These are phyloP conservation scores for Anthrax anthrax DNA, from an alignment of 2,888 invertebrate species.

Conservation along the genomic window DNA sequence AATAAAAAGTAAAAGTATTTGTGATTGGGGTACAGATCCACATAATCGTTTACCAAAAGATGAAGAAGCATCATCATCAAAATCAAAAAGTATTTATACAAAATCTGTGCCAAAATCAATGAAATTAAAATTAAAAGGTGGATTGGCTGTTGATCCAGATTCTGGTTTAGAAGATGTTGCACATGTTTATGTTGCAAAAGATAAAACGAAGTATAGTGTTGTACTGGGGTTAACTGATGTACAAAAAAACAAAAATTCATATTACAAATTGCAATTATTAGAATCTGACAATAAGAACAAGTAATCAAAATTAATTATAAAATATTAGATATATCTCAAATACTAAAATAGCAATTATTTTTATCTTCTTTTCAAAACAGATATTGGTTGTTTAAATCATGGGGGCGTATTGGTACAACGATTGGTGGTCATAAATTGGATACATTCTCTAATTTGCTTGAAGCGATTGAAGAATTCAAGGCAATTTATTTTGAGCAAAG, in stretches of 20 bases:
- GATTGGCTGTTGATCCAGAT: constrained; percentile 86
- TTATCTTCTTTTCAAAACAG: constrained; percentile 24
- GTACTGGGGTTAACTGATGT: constrained; percentile 78
- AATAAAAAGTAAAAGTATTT: constrained; percentile 58
- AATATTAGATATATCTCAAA: background rate
- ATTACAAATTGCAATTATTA: constrained; percentile 84
- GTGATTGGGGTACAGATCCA: constrained; percentile 67
- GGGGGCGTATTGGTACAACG: constrained; percentile 94
- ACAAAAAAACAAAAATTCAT: constrained; percentile 78
- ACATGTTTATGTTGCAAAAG: constrained; percentile 53
- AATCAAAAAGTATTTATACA: constrained; percentile 45
- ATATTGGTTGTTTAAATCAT: constrained; percentile 75
- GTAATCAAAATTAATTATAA: constrained; percentile 31
- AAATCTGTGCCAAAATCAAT: constrained; percentile 43
- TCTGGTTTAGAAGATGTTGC: constrained; percentile 62
- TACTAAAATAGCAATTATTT: background rate
- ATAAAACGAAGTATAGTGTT: constrained; percentile 53
- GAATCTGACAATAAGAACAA: constrained; percentile 50
- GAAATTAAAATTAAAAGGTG: constrained; percentile 61
- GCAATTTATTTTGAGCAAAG: constrained; percentile 60
- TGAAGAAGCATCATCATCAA: constrained; percentile 42
- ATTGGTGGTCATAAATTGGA: constrained; percentile 65
- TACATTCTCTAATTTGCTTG: constrained; percentile 31
- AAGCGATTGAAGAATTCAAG: constrained; percentile 51
- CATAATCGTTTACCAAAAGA: constrained; percentile 32